Percentiles rank a stretch among this genome's conserved stretches.
These are phyloP conservation scores for Malurus splendens DNA, from an alignment of 2,797 vertebrate genomes.

Conservation along the genomic window DNA sequence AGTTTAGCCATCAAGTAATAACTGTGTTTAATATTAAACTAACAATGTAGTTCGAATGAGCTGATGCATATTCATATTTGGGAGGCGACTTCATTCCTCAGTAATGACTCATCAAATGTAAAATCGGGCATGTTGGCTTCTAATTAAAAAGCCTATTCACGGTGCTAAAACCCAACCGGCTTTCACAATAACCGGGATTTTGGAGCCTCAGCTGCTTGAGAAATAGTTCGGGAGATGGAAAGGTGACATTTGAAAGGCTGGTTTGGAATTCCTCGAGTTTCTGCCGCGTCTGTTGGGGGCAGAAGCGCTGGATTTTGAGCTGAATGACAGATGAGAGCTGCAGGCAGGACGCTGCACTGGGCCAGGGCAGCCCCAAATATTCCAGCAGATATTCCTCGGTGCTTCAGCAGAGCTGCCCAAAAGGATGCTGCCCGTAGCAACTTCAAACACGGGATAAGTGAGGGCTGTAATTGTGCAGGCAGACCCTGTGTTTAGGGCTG, in stretches of 20 bases:
- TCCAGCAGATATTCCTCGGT: not conserved
- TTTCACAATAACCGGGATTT: constrained; percentile 10
- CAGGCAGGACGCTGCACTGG: not conserved
- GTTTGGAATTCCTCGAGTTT: not conserved
- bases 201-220: not conserved
- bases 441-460: not conserved
- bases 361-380: not conserved
- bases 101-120: constrained; percentile 64
- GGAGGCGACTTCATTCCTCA: constrained; percentile 62
- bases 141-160: constrained; percentile 35
- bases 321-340: accelerated
- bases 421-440: constrained; percentile 16
- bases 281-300: not conserved
- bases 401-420: not conserved
- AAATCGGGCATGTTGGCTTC: constrained; percentile 51
- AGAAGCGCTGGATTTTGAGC: not conserved
- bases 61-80: constrained; percentile 61
- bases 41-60: constrained; percentile 23
- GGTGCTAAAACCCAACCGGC: not conserved
- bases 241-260: not conserved
- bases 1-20: constrained; percentile 42
- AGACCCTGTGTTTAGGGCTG: constrained; percentile 23
- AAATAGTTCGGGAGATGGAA: not conserved
- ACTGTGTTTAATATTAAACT: constrained; percentile 49
- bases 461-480: not conserved